These are phyloP conservation scores for Crotalus helleri DNA, from an alignment of 2,113 vertebrate genomes.

Conservation along the genomic window DNA sequence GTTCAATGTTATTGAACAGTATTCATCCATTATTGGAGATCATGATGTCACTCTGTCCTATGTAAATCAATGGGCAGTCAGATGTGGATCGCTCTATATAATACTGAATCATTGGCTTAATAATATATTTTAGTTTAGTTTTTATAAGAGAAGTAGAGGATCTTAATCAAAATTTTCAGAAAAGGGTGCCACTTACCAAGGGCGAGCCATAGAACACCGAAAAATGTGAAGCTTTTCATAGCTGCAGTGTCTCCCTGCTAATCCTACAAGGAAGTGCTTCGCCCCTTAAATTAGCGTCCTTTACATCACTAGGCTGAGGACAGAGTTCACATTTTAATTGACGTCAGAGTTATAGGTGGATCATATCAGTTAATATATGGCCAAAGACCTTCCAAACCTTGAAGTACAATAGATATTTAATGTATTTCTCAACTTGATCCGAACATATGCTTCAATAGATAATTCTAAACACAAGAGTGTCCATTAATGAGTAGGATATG, in stretches of 20 bases:
- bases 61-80: background rate
- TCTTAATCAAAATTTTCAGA: constrained; percentile 27
- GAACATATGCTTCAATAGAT: background rate
- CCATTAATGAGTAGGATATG: background rate
- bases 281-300: constrained; percentile 15
- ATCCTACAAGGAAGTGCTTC: constrained; percentile 52
- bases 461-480: background rate
- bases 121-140: background rate
- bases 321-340: constrained; percentile 63
- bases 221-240: constrained; percentile 51
- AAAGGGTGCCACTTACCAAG: constrained; percentile 67
- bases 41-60: background rate
- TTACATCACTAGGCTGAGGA: constrained; percentile 58
- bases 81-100: background rate
- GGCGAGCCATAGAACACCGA: constrained; percentile 15
- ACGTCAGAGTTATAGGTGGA: constrained; percentile 61
- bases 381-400: constrained; percentile 13
- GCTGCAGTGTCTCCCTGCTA: constrained; percentile 13
- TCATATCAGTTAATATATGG: constrained; percentile 3
- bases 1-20: background rate
- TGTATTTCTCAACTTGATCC: background rate
- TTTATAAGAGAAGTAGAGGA: background rate
- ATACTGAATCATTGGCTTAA: background rate
- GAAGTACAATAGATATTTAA: background rate
- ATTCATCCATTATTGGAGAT: background rate